Percentiles rank a stretch among this genome's conserved stretches.
phyloP scores from a whole-genome alignment of 2,888 invertebrate species.

The Rhabditoides inermis region DNA sequence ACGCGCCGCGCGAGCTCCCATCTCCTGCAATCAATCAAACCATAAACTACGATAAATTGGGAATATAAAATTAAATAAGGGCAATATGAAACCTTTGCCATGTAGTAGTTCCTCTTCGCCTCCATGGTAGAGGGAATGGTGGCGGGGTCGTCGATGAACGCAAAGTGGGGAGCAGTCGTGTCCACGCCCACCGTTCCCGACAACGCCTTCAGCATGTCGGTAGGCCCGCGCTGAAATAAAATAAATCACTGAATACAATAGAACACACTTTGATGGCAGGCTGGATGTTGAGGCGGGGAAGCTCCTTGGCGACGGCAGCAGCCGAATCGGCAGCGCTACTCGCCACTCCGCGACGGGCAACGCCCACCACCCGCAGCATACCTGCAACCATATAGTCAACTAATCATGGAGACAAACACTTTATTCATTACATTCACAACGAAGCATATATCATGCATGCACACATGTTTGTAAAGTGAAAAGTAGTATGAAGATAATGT shows the following conservation, averaged over 20 bases:
- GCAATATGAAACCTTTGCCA: slow-evolving; percentile 29
- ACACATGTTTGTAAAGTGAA: too few species aligned
- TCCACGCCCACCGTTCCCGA: slow-evolving; percentile 72
- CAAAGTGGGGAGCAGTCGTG: slow-evolving; percentile 76
- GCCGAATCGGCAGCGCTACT: neutral
- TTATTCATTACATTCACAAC: too few species aligned
- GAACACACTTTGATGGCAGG: neutral
- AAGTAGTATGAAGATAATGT: too few species aligned
- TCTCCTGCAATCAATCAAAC: slow-evolving; percentile 25
- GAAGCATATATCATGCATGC: too few species aligned
- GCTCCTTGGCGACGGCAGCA: neutral
- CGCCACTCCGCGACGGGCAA: too few species aligned
- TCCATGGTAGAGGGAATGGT: slow-evolving; percentile 38
- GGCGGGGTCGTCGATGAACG: slow-evolving; percentile 81
- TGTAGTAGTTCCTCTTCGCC: slow-evolving; percentile 31
- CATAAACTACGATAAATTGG: neutral
- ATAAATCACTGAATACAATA: neutral
- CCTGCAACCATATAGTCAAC: too few species aligned
- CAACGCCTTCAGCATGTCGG: slow-evolving; percentile 70
- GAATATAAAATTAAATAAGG: neutral
- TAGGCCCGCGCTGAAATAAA: slow-evolving; percentile 65
- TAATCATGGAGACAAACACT: too few species aligned
- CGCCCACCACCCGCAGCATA: too few species aligned
- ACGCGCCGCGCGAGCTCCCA: slow-evolving; percentile 45
- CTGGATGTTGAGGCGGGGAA: neutral